Base-by-base conservation (phyloP, 1,140 invertebrate species). In the Bombus cullumanus region DNA sequence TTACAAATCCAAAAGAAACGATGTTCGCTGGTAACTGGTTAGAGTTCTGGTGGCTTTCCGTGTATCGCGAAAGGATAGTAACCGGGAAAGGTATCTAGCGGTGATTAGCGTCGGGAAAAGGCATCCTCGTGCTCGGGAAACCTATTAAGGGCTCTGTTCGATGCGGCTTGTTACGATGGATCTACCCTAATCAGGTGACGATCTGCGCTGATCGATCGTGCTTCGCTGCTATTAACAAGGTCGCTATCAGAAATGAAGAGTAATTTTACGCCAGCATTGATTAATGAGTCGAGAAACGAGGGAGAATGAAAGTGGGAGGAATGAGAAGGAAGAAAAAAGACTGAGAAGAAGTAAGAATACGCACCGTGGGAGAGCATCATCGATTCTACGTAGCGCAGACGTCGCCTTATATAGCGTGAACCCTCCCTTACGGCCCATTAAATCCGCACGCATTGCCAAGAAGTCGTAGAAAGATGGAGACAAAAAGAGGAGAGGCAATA, bases 391-490 rank as follows among this genome's bases (percentile, higher is more conserved):
- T 62, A 77, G 69, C 66, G 43, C 64, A 53, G 83, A 71, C 68
- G 37, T 75, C 78, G 80, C 74, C 84, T 86, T 89, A 86, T 86
- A 89, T 34, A 83, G 83, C 80, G 74, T 25, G 53, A 64, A 74
- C 74, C 78, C 84, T 89, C 73, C 79, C 81, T 89, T 84, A 89
- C 88, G 85, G 85, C 57, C 88, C 88, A 89, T 90, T 90, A 87
- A 74, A 84, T 87, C 73, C 28, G 72, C 81, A 77, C 71, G 72
- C 81, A 87, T 43, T 89, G 89, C 85, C 85, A 81, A 81, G 85
- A 78, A 79, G 79, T 86, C 85, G 71, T 71, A 69, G 74, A 79
- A 78, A 83, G 47, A 86, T 39, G 31, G 75, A 68, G 84, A 34
- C 57, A 77, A 83, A 86, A 86, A 83, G 28, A 22, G 22, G 0